Percentiles rank a stretch among this genome's conserved stretches.
These are phyloP conservation scores for Ceratosolen solmsi DNA, from an alignment of 1,140 invertebrate species.

Conservation along the genomic window DNA sequence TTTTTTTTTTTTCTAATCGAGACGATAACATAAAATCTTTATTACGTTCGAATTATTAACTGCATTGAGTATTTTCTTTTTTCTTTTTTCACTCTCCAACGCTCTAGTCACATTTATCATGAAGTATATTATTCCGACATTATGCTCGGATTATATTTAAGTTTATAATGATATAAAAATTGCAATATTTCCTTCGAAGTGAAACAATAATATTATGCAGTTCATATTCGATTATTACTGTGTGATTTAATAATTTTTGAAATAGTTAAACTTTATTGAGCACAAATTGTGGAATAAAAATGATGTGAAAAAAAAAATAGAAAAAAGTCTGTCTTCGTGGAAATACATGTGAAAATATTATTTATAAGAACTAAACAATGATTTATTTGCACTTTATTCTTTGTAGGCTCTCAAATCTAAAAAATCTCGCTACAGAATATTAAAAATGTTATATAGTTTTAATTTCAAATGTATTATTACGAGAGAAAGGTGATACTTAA, in stretches of 20 bases:
- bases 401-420: neutral
- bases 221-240: neutral
- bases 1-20: too few species aligned
- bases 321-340: too few species aligned
- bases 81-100: too few species aligned
- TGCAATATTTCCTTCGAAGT: neutral
- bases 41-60: too few species aligned
- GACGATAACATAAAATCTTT: too few species aligned
- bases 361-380: too few species aligned
- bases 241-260: neutral
- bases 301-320: too few species aligned
- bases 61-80: too few species aligned
- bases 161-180: neutral
- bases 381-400: neutral
- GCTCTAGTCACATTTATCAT: too few species aligned
- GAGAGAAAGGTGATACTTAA: neutral
- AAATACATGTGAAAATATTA: too few species aligned
- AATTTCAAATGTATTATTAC: constrained; percentile 1
- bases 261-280: neutral
- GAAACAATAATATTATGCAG: neutral
- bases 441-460: neutral
- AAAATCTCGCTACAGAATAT: neutral
- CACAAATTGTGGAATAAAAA: too few species aligned
- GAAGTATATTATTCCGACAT: too few species aligned
- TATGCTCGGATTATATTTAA: neutral